Percentiles rank a stretch among this genome's conserved stretches.
These are phyloP conservation scores for Centropus bengalensis DNA, from an alignment of 2,113 vertebrate species.

Conservation along the genomic window DNA sequence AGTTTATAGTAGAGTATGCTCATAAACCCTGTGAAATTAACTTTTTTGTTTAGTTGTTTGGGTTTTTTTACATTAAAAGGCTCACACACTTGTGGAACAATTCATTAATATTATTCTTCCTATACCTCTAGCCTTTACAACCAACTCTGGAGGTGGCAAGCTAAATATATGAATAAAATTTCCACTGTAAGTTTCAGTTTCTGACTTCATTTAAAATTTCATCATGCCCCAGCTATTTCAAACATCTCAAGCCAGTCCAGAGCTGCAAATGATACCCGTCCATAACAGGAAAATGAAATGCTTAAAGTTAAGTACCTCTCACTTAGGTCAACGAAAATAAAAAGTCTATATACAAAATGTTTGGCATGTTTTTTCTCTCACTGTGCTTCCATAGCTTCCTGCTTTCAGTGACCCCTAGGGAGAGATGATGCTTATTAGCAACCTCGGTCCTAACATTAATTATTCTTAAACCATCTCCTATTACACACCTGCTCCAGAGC, in stretches of 20 bases:
- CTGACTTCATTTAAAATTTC: slow-evolving; percentile 48
- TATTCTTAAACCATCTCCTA: not conserved
- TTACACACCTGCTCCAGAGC: fast-evolving
- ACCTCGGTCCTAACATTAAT: not conserved
- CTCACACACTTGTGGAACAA: not conserved
- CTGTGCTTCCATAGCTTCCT: not conserved
- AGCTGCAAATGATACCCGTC: not conserved
- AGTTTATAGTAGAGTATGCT: not conserved
- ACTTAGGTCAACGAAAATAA: not conserved
- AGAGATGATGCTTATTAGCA: not conserved
- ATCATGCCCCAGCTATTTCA: slow-evolving; percentile 35
- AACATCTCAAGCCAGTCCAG: slow-evolving; percentile 8
- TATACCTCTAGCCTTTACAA: slow-evolving; percentile 32
- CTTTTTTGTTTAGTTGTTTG: not conserved
- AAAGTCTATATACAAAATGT: not conserved
- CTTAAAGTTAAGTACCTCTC: slow-evolving; percentile 35
- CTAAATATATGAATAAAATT: slow-evolving; percentile 38
- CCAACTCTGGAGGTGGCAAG: slow-evolving; percentile 9
- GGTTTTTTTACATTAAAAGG: not conserved
- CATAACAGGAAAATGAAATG: slow-evolving; percentile 8
- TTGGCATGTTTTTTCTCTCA: not conserved
- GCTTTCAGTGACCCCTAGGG: not conserved
- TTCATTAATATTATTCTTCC: not conserved
- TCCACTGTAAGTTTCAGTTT: slow-evolving; percentile 42
- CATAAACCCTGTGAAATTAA: slow-evolving; percentile 19